Conservation (phyloP, 2,113 vertebrate genomes). For the Sminthopsis crassicaudata region DNA sequence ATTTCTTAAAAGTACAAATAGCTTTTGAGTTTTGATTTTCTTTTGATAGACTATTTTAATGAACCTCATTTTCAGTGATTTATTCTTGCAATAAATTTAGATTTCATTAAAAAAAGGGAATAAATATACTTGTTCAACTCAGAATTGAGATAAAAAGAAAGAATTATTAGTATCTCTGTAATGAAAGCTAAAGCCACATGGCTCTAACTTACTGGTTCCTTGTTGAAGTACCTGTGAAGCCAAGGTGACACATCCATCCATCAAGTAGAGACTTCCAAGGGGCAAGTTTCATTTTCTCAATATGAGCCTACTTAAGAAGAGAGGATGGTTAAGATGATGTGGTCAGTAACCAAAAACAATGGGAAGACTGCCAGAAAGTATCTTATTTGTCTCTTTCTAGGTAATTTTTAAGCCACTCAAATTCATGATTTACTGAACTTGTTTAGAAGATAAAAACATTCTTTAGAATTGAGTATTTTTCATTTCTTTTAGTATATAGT, state of each 20-base stretch:
- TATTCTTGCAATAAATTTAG: constrained; percentile 1
- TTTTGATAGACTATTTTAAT: not conserved
- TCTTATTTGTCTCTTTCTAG: no score
- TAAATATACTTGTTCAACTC: constrained; percentile 5
- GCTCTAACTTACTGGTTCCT: constrained; percentile 4
- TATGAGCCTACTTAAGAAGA: not conserved
- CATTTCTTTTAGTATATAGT: not conserved
- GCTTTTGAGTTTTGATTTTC: constrained; percentile 30
- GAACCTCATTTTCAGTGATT: constrained; percentile 16
- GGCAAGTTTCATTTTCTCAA: not conserved
- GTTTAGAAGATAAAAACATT: not conserved
- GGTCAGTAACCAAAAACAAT: not conserved
- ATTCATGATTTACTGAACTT: not conserved
- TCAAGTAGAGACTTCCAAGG: not conserved
- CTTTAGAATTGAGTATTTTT: constrained; percentile 14
- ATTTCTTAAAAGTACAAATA: not conserved
- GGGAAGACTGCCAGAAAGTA: no score
- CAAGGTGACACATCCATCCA: not conserved
- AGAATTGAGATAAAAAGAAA: not conserved
- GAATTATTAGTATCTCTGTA: constrained; percentile 9
- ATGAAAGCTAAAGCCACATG: constrained; percentile 27
- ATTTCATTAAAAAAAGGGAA: constrained; percentile 11
- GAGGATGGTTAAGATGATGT: not conserved
- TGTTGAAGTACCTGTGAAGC: constrained; percentile 14
- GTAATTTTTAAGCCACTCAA: not conserved